A percentile compares a stretch with the other conserved stretches of the same genome.
These are phyloP conservation scores for Brachyopa scutellaris DNA, from an alignment of 2,888 invertebrate genomes.

Conservation along the genomic window DNA sequence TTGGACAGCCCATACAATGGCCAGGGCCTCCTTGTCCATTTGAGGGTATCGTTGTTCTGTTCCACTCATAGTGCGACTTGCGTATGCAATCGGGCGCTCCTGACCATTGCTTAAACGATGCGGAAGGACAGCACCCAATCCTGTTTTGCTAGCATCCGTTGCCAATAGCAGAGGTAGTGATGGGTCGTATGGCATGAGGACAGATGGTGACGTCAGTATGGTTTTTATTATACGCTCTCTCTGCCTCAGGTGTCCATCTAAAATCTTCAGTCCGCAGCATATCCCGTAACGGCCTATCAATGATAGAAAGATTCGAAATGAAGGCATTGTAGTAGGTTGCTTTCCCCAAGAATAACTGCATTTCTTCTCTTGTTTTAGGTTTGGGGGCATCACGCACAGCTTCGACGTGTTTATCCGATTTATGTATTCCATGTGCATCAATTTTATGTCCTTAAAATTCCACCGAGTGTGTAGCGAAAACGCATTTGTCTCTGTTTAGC, in stretches of 20 bases:
- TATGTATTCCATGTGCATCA: conserved; percentile 39
- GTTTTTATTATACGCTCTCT: conserved; percentile 9
- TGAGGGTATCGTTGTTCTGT: conserved; percentile 56
- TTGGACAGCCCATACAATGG: too few species aligned
- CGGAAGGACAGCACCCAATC: conserved; percentile 40
- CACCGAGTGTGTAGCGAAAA: conserved; percentile 29
- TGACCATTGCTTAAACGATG: conserved; percentile 17
- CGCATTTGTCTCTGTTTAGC: conserved; percentile 8
- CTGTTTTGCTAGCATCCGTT: conserved; percentile 51
- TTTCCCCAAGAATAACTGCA: conserved; percentile 54
- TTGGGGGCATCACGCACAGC: not conserved
- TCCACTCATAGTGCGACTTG: conserved; percentile 46
- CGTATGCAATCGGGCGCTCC: conserved; percentile 37
- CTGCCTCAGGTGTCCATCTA: conserved; percentile 2
- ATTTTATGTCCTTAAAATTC: conserved; percentile 51
- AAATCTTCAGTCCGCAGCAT: conserved; percentile 4
- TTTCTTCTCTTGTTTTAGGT: conserved; percentile 13
- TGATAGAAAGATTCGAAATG: conserved; percentile 11
- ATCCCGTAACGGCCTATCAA: conserved; percentile 14
- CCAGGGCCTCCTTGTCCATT: too few species aligned
- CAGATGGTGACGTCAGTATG: not conserved
- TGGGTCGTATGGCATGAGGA: conserved; percentile 40
- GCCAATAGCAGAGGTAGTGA: conserved; percentile 21
- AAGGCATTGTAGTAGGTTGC: conserved; percentile 15
- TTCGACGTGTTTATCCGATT: conserved; percentile 28